Evolutionary conservation across 1,140 invertebrate genomes (phyloP).

Genomic region (Drosophila obscura): DNA sequence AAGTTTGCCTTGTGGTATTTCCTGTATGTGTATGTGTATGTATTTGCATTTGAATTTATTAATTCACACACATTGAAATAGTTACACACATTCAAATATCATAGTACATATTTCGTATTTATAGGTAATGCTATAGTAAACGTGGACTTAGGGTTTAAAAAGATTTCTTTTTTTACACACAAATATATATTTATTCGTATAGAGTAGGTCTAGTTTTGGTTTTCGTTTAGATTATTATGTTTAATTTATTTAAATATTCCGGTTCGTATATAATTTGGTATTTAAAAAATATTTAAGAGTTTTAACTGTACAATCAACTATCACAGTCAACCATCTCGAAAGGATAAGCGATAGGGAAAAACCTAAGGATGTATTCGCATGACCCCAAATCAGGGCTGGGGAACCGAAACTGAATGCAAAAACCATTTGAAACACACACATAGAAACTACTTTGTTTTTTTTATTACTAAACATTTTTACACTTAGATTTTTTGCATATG

Average conservation of each 20-base stretch:
- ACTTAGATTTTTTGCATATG: slow-evolving; percentile 8
- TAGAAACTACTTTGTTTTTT: background rate
- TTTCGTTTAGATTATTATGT: slow-evolving; percentile 31
- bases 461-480: slow-evolving; percentile 40
- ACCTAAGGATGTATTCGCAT: slow-evolving; percentile 2
- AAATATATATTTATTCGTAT: slow-evolving; percentile 19
- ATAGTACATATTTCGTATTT: slow-evolving; percentile 19
- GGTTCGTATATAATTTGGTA: slow-evolving; percentile 43
- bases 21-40: too few species aligned
- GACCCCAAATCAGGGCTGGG: too few species aligned
- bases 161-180: slow-evolving; percentile 27
- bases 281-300: slow-evolving; percentile 74
- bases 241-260: slow-evolving; percentile 40
- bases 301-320: slow-evolving; percentile 84
- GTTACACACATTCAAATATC: slow-evolving; percentile 61
- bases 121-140: slow-evolving; percentile 40
- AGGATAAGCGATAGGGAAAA: slow-evolving; percentile 57
- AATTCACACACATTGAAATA: slow-evolving; percentile 69
- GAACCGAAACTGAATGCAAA: background rate
- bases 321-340: slow-evolving; percentile 83
- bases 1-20: slow-evolving; percentile 49
- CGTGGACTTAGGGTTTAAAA: slow-evolving; percentile 33
- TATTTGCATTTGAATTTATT: slow-evolving; percentile 26
- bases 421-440: slow-evolving; percentile 2
- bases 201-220: slow-evolving; percentile 31